Percentiles rank a stretch among this genome's conserved stretches.
Evolutionary conservation across 92 coral and sea anemone species (phyloP).

Genomic region (Parazoanthus swiftii): DNA sequence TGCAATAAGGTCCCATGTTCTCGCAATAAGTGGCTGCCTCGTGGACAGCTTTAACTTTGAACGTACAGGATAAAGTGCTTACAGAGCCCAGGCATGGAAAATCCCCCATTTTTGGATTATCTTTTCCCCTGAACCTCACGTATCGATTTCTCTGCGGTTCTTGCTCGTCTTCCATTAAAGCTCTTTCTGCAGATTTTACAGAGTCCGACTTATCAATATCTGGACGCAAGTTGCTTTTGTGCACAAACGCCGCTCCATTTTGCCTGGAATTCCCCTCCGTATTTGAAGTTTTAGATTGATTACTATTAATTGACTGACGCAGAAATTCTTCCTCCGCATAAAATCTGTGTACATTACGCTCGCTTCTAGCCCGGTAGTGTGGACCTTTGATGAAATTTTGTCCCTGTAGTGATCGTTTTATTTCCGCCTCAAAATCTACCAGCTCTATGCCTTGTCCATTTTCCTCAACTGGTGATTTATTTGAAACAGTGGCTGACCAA

Average conservation of each 20-base stretch:
- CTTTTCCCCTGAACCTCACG: conserved; percentile 17
- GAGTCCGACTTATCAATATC: conserved; percentile 11
- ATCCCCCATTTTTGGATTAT: conserved; percentile 28
- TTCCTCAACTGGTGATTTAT: neutral
- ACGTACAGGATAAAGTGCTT: conserved; percentile 8
- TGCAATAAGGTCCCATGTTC: conserved; percentile 35
- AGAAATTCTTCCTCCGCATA: neutral
- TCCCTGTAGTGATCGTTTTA: conserved; percentile 5
- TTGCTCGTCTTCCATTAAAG: neutral
- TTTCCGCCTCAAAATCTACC: conserved; percentile 11
- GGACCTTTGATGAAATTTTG: neutral
- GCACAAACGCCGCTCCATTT: neutral
- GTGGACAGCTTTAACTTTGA: neutral
- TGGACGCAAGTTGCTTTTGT: neutral
- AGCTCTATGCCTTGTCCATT: neutral
- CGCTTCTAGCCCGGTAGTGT: neutral
- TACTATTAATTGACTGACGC: neutral
- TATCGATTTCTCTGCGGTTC: conserved; percentile 2
- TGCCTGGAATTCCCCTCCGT: neutral
- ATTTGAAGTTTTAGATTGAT: neutral
- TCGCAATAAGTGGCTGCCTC: conserved; percentile 21
- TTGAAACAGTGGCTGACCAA: conserved; percentile 3
- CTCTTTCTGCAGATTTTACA: neutral
- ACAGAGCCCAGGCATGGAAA: conserved; percentile 25
- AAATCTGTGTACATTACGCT: neutral